Evolutionary conservation across 2,888 invertebrate genomes (phyloP).

Genomic region (Alloscopus bannaensis): DNA sequence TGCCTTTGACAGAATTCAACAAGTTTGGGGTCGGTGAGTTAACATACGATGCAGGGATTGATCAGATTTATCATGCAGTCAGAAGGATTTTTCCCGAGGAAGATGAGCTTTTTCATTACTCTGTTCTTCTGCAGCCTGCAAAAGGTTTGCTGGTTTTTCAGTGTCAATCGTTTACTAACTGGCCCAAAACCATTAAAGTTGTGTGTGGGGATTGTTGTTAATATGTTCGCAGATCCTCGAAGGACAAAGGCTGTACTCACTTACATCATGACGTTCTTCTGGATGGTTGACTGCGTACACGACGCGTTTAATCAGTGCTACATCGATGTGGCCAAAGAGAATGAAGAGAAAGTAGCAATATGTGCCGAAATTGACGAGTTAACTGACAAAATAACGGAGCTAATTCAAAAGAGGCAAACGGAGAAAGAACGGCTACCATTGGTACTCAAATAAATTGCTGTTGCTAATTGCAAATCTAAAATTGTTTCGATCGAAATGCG

Average conservation of each 20-base stretch:
- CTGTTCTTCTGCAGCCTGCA: slow-evolving; percentile 19
- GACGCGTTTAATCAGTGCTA: slow-evolving; percentile 7
- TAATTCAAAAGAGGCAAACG: slow-evolving; percentile 30
- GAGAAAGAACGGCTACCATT: slow-evolving; percentile 21
- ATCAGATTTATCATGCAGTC: slow-evolving; percentile 29
- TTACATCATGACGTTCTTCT: slow-evolving; percentile 24
- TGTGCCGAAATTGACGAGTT: slow-evolving; percentile 29
- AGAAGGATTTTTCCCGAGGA: slow-evolving; percentile 41
- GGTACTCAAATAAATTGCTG: slow-evolving; percentile 3
- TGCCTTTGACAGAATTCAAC: slow-evolving; percentile 14
- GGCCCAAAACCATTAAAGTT: neutral
- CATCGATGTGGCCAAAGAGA: slow-evolving; percentile 17
- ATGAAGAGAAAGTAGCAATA: slow-evolving; percentile 25
- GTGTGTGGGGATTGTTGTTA: neutral
- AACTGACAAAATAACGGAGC: neutral
- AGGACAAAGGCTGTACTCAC: slow-evolving; percentile 22
- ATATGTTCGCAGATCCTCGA: slow-evolving; percentile 21
- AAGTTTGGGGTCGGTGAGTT: slow-evolving; percentile 27
- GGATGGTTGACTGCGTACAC: slow-evolving; percentile 21
- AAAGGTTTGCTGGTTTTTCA: slow-evolving; percentile 6
- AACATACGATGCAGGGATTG: slow-evolving; percentile 35
- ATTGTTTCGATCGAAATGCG: neutral
- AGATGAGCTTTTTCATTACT: slow-evolving; percentile 29
- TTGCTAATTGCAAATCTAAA: neutral
- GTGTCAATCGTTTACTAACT: neutral